Evolutionary conservation across 2,888 invertebrate species (phyloP), one percentile per base, ranked within the genome.

Genomic region (Lacanobia oleracea): DNA sequence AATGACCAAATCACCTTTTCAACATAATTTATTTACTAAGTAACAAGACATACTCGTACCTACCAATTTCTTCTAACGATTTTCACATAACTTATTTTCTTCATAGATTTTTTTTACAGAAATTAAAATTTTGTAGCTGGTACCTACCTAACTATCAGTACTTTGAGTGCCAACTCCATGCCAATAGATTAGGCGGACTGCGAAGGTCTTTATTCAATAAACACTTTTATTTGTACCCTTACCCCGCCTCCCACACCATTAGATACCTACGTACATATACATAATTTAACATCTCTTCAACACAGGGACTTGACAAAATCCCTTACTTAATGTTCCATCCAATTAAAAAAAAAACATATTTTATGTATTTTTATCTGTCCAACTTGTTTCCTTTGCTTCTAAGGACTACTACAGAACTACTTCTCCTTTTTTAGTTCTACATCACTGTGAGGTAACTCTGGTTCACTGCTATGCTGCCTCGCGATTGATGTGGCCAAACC

Each of bases 371-470:
- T 72, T 23, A n/a, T 23, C 33, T 27, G 12, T 23, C 14, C n/a
- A 48, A 53, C n/a, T 23, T 23, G n/a, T n/a, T 51, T 37, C 12
- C 7, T 43, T 53, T 27, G n/a, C n/a, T 12, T 63, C 16, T 16
- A 14, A 1, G 12, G 18, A 53, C 7, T 18, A n/a, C 43, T 65
- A 23, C 21, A 73, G 16, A 3, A 40, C 21, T 70, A 74, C 8
- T 59, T 64, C 16, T 45, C n/a, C 37, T 48, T 76, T 51, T 72
- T 72, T n/a, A 37, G 23, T 5, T 9, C 14, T 5, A 14, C 37
- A 23, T 23, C 33, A 8, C 16, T 66, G 10, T 48, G 16, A 14
- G 75, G 23, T 40, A 65, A 40, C 5, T 45, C 63, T 18, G 27
- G 40, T 40, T 75, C 75, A 63, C 18, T 45, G 43, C 7, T 14